Percentiles rank a stretch among this genome's conserved stretches.
Conservation (phyloP, 2,113 vertebrate genomes). For the Zeus faber region DNA sequence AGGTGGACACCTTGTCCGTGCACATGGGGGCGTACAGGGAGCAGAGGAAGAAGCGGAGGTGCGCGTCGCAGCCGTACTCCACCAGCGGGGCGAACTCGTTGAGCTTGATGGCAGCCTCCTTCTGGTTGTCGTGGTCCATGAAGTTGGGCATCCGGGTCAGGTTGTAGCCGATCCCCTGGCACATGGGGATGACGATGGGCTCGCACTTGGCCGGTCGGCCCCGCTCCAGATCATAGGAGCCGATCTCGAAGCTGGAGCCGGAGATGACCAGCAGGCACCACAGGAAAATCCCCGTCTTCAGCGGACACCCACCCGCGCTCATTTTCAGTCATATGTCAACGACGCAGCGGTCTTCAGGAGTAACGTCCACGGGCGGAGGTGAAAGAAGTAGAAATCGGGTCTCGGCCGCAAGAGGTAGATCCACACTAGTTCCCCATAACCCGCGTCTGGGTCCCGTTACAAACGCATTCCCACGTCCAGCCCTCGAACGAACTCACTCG, state of each 20-base stretch:
- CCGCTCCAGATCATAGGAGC: constrained; percentile 84
- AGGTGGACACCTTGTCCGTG: constrained; percentile 94
- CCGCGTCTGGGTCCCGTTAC: constrained; percentile 15
- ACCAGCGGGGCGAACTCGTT: constrained; percentile 94
- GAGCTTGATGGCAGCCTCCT: constrained; percentile 89
- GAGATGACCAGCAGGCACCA: constrained; percentile 78
- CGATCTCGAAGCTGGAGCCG: constrained; percentile 82
- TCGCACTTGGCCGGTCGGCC: constrained; percentile 90
- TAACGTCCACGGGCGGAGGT: constrained; percentile 11
- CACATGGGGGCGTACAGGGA: constrained; percentile 98
- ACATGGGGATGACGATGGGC: constrained; percentile 93
- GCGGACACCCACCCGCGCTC: constrained; percentile 64
- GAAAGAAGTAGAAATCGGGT: constrained; percentile 8
- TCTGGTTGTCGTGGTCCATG: constrained; percentile 91
- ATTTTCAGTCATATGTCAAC: constrained; percentile 28
- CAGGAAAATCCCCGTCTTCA: constrained; percentile 63
- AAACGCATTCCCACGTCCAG: not conserved
- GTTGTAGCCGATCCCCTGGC: constrained; percentile 97
- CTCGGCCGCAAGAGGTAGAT: constrained; percentile 7
- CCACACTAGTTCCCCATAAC: constrained; percentile 53
- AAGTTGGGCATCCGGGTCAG: constrained; percentile 97
- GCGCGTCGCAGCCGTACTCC: constrained; percentile 92
- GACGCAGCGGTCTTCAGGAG: constrained; percentile 2
- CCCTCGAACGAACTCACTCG: not conserved
- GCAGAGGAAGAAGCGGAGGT: constrained; percentile 97